Base-by-base conservation (phyloP, 2,888 invertebrate genomes). In the Troides oblongomaculatus region DNA sequence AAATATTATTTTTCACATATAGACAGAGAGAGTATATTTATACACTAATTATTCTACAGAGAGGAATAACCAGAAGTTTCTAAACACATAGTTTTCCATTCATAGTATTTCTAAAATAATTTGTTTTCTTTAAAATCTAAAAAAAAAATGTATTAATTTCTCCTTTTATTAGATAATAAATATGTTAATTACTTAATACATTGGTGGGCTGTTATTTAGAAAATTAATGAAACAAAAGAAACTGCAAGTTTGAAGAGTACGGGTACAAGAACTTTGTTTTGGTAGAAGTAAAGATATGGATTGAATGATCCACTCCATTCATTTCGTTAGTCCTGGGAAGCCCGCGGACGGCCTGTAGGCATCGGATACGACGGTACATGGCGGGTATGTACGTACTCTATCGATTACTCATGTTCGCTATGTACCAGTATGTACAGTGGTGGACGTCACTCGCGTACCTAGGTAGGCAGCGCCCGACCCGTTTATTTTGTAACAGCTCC, bases 321-420 rank as follows among this genome's bases (percentile, higher is more conserved):
- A 73, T 79, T 80, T 77, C 75, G 70, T 75, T 79, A 78, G 76
- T 71, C 75, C 72, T 63, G 57, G 65, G 72, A 72, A 64, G 69
- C 66, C 66, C 64, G 66, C 68, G 21, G 67, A 69, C 63, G 72
- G 68, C 63, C 63, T 50, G 69, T 71, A 70, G 71, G 67, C 67
- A 70, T 71, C 62, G 72, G 64, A 70, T 68, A 72, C 74, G 69
- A 65, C 39, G 61, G 72, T 77, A 79, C 76, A 74, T 76, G 72
- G 70, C 71, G 72, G 73, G 73, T 79, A 80, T 78, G 74, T 83
- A 80, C 77, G 78, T 80, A 78, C 75, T 81, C 81, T 85, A 85
- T 85, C 81, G 85, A 85, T 85, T 84, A 76, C 82, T 77, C 79
- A 76, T 78, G 81, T 76, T 78, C 74, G 72, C 69, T 72, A 73